A percentile compares a stretch with the other conserved stretches of the same genome.
These are phyloP conservation scores for Neodiprion lecontei DNA, from an alignment of 1,140 invertebrate genomes.

Conservation along the genomic window DNA sequence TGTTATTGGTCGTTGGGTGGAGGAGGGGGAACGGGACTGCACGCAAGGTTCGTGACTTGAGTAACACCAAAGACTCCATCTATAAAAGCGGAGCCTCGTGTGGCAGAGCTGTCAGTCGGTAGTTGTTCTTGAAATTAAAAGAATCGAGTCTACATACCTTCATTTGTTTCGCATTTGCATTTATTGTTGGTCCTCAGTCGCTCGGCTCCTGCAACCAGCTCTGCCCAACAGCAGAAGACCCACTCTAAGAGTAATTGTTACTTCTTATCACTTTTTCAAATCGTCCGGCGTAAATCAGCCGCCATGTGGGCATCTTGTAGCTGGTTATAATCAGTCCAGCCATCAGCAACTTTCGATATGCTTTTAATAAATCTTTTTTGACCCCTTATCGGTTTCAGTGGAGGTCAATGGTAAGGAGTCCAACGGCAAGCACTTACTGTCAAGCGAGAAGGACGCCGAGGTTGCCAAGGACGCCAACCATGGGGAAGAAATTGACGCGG, in stretches of 20 bases:
- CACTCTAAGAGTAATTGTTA: not conserved
- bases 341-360: too few relatives aligned
- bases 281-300: not conserved
- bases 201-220: not conserved
- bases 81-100: not conserved
- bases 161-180: not conserved
- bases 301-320: too few relatives aligned
- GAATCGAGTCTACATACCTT: not conserved
- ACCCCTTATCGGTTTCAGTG: constrained; percentile 28
- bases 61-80: not conserved
- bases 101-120: not conserved
- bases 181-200: not conserved
- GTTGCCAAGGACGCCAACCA: constrained; percentile 27
- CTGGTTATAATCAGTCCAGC: too few relatives aligned
- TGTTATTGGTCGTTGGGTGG: not conserved
- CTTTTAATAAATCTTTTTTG: too few relatives aligned
- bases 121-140: not conserved
- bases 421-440: constrained; percentile 25
- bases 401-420: constrained; percentile 43
- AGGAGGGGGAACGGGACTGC: not conserved
- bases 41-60: constrained; percentile 2
- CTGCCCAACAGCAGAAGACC: too few relatives aligned
- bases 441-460: constrained; percentile 41
- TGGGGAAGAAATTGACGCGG: constrained; percentile 67
- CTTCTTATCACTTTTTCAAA: not conserved